Percentiles rank a stretch among this genome's conserved stretches.
Conservation (phyloP, 2,888 invertebrate genomes). For the Crocallis elinguaria region DNA sequence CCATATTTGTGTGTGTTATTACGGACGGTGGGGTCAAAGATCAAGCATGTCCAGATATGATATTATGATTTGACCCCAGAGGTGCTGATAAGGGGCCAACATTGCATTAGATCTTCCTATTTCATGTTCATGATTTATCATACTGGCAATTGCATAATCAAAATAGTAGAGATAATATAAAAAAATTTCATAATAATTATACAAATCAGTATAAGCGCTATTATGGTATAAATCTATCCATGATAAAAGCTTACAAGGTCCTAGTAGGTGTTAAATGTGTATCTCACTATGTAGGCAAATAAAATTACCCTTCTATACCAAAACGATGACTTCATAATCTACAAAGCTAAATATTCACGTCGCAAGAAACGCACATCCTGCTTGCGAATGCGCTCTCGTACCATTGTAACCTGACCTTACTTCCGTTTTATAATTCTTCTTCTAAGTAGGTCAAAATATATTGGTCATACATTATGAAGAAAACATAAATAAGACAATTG, state of each 20-base stretch:
- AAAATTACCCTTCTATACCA: slow-evolving; percentile 1
- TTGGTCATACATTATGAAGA: slow-evolving; percentile 15
- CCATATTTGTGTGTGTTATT: slow-evolving; percentile 5
- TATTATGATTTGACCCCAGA: not conserved
- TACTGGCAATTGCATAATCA: not conserved
- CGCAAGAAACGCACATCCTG: slow-evolving; percentile 20
- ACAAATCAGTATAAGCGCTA: too few species aligned
- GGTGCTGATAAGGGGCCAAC: not conserved
- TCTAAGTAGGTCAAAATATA: slow-evolving; percentile 5
- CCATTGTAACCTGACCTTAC: slow-evolving; percentile 3
- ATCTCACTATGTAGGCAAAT: not conserved
- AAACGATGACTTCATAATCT: not conserved
- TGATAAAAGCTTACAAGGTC: too few species aligned
- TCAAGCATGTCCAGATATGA: slow-evolving; percentile 11
- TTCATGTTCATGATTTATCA: not conserved
- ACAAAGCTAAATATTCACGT: slow-evolving; percentile 13
- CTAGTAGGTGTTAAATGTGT: not conserved
- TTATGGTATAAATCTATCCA: too few species aligned
- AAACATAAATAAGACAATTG: slow-evolving; percentile 1
- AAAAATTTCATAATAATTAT: too few species aligned
- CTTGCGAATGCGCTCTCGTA: slow-evolving; percentile 7
- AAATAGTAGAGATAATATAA: not conserved
- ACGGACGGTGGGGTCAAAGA: slow-evolving; percentile 11
- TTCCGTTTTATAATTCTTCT: not conserved
- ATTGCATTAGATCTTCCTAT: not conserved